Percentiles rank a stretch among this genome's conserved stretches.
phyloP scores from a whole-genome alignment of 2,888 invertebrate species.

The Nudaria mundana region DNA sequence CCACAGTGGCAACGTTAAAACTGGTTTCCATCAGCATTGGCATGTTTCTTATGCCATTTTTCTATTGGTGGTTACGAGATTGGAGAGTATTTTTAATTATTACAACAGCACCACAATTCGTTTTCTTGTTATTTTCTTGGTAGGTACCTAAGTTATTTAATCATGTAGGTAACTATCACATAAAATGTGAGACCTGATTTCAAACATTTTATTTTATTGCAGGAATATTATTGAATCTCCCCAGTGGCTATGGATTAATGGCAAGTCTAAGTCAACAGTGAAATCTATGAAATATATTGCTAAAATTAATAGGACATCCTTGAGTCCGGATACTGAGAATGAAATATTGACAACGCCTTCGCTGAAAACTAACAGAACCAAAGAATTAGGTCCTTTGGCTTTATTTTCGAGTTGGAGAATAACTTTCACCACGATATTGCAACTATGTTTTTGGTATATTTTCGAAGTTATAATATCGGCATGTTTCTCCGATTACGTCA shows the following conservation, averaged over 20 bases:
- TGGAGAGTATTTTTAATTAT: conserved; percentile 53
- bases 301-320: conserved; percentile 69
- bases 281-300: conserved; percentile 77
- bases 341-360: conserved; percentile 38
- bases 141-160: conserved; percentile 21
- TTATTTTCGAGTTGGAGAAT: conserved; percentile 80
- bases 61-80: conserved; percentile 55
- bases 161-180: not conserved
- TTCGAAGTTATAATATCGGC: too few relatives aligned
- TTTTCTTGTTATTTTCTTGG: conserved; percentile 54
- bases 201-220: not conserved
- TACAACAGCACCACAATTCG: conserved; percentile 43
- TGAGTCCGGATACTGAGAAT: conserved; percentile 62
- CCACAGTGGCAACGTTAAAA: conserved; percentile 42
- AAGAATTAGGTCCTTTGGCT: conserved; percentile 72
- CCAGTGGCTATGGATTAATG: conserved; percentile 82
- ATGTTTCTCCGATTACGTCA: too few relatives aligned
- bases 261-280: conserved; percentile 69
- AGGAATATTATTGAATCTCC: conserved; percentile 84
- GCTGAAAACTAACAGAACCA: conserved; percentile 41
- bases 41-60: conserved; percentile 46
- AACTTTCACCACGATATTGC: conserved; percentile 76
- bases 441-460: conserved; percentile 78
- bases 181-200: too few relatives aligned
- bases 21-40: conserved; percentile 45